These are phyloP conservation scores for Mongoloraphidia duomilia DNA, from an alignment of 2,888 invertebrate species.

Conservation along the genomic window DNA sequence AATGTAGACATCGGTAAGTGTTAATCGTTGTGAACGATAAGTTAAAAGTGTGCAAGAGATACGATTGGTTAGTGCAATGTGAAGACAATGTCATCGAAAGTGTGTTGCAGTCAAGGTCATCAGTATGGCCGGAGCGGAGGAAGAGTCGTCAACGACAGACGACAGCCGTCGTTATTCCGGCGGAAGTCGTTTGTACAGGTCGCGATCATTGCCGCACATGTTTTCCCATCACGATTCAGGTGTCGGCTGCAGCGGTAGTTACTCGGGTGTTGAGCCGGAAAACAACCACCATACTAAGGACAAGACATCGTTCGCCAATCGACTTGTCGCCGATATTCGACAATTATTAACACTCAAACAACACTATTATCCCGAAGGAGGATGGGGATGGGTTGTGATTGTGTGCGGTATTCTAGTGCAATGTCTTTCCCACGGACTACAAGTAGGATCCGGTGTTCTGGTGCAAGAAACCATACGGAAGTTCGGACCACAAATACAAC, in stretches of 20 bases:
- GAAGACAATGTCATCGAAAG: no score
- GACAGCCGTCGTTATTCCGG: slow-evolving; percentile 10
- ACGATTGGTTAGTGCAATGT: no score
- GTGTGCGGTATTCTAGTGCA: slow-evolving; percentile 58
- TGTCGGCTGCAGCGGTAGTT: slow-evolving; percentile 21
- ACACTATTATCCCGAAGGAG: slow-evolving; percentile 78
- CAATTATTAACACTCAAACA: slow-evolving; percentile 54
- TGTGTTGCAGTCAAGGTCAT: no score
- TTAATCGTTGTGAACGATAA: no score
- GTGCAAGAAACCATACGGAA: slow-evolving; percentile 28
- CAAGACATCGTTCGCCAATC: slow-evolving; percentile 36
- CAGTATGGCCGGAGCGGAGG: slow-evolving; percentile 19
- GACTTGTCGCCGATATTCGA: slow-evolving; percentile 36
- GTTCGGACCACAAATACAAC: slow-evolving; percentile 40
- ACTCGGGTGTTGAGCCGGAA: slow-evolving; percentile 5
- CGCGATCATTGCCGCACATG: slow-evolving; percentile 51
- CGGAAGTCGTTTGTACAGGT: slow-evolving; percentile 40
- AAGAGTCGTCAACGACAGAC: slow-evolving; percentile 20
- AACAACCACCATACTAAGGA: slow-evolving; percentile 24
- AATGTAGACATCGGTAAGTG: no score
- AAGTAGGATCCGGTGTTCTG: slow-evolving; percentile 42
- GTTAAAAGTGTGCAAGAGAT: no score
- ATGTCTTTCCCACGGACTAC: slow-evolving; percentile 59
- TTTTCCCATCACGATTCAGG: slow-evolving; percentile 42
- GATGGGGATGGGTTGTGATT: slow-evolving; percentile 76